A percentile compares a stretch with the other conserved stretches of the same genome.
Evolutionary conservation across 2,113 vertebrate genomes (phyloP).

Genomic region (Danio rerio): DNA sequence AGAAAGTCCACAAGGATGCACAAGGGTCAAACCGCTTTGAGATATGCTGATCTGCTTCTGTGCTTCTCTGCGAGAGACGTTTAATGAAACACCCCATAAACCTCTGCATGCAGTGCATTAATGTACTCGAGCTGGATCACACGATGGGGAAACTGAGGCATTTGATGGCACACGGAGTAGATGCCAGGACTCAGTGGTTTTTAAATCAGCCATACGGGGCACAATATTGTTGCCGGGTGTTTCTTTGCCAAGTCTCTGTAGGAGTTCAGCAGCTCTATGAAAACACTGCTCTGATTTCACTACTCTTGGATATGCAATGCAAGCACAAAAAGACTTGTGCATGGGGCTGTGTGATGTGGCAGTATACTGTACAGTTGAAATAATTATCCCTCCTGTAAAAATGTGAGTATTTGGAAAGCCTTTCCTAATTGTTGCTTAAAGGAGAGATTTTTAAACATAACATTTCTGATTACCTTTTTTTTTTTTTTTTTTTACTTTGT

Average conservation of each 20-base stretch:
- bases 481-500: no score
- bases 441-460: no score
- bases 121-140: slow-evolving; percentile 13
- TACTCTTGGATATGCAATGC: neutral
- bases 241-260: neutral
- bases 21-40: neutral
- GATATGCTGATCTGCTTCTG: neutral
- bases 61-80: neutral
- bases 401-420: no score
- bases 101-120: neutral
- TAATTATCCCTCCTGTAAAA: no score
- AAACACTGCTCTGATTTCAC: slow-evolving; percentile 10
- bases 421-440: no score
- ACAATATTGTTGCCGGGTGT: slow-evolving; percentile 5
- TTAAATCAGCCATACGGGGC: neutral
- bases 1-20: no score
- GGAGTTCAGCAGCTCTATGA: slow-evolving; percentile 8
- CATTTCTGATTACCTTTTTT: no score
- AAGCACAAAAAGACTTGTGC: neutral
- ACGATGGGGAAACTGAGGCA: neutral
- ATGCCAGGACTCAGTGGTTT: slow-evolving; percentile 37
- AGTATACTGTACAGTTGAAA: no score
- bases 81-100: slow-evolving; percentile 25
- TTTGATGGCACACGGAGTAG: slow-evolving; percentile 15
- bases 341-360: no score